Conservation (phyloP, 2,888 invertebrate species). For the Perizoma affinitatum region DNA sequence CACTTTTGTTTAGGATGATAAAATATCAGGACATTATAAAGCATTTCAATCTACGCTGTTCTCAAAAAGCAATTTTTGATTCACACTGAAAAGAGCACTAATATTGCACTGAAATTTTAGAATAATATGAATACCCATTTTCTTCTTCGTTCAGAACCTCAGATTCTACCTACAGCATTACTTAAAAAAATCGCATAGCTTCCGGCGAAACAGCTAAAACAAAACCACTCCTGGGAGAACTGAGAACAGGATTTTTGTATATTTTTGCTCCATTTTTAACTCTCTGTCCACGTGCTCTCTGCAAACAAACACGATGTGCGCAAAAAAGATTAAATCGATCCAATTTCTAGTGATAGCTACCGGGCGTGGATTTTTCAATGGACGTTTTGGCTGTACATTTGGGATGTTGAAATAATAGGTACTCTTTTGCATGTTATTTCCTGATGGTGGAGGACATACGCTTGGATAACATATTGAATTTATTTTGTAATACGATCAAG, state of each 20-base stretch:
- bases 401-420: conserved; percentile 5
- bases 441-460: no score
- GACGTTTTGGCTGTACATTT: conserved; percentile 9
- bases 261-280: conserved; percentile 27
- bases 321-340: conserved; percentile 49
- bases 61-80: no score
- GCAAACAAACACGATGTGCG: conserved; percentile 44
- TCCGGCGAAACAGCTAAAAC: background rate
- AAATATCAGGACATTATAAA: no score
- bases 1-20: no score
- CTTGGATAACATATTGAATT: no score
- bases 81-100: no score
- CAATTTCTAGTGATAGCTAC: conserved; percentile 31
- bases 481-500: no score
- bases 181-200: background rate
- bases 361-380: conserved; percentile 17
- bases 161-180: background rate
- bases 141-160: background rate
- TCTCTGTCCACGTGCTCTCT: conserved; percentile 39
- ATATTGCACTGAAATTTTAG: no score
- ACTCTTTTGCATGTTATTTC: no score
- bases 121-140: background rate
- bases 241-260: conserved; percentile 1
- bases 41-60: no score
- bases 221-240: background rate